Evolutionary conservation across 2,797 vertebrate species (phyloP).

Genomic region (Ptychadena robeensis): DNA sequence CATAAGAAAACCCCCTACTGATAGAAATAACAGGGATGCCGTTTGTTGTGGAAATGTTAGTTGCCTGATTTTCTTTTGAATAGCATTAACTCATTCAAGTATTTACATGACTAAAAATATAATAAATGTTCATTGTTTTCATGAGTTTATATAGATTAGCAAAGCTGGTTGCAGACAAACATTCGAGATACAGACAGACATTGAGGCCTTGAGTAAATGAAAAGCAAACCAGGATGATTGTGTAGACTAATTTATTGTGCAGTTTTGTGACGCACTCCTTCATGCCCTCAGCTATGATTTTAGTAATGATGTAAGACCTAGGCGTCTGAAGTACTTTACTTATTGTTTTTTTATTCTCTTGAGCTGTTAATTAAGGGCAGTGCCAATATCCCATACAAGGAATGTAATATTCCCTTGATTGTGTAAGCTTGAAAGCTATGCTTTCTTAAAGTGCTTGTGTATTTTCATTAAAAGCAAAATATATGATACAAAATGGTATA

Average conservation of each 20-base stretch:
- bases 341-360: conserved; percentile 9
- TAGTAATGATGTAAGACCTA: conserved; percentile 18
- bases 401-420: too few species aligned
- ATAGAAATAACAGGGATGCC: too few species aligned
- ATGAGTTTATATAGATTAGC: neutral
- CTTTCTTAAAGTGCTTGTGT: too few species aligned
- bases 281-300: conserved; percentile 31
- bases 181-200: neutral
- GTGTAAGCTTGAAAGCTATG: too few species aligned
- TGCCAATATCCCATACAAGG: neutral
- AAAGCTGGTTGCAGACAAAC: neutral
- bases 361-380: neutral
- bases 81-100: neutral
- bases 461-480: neutral
- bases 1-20: too few species aligned
- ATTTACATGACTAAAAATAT: neutral
- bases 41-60: too few species aligned
- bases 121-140: neutral
- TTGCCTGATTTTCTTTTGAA: too few species aligned
- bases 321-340: conserved; percentile 32
- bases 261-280: conserved; percentile 28
- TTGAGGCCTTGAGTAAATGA: conserved; percentile 5
- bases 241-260: neutral
- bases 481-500: too few species aligned
- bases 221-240: neutral